Base-by-base conservation (phyloP, 2,113 vertebrate genomes). In the Rhombomys opimus region DNA sequence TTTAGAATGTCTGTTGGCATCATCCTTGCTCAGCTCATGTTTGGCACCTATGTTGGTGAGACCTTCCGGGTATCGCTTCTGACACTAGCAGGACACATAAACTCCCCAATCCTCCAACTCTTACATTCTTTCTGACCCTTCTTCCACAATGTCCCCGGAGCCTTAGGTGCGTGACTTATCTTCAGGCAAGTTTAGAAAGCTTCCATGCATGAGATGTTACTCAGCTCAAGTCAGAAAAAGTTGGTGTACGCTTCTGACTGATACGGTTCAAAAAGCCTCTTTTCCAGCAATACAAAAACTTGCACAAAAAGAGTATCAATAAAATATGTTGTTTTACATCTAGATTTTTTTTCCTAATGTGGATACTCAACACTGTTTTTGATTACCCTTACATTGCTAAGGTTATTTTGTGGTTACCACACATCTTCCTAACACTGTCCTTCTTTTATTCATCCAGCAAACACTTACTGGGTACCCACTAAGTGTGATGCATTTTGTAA, bases 211-310 rank as follows among this genome's bases (percentile, higher is more conserved):
- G 50, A 87, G 20, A 70, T 11, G 22, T 52, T 93, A 30, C 22
- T 70, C 41, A 5, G 7, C 70, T 32, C 38, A 85, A 87, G 61
- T 84, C 87, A 92, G 50, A 88, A 84, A 30, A 25, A 78, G 25
- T 41, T 85, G 68, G 32, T 61, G 57, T 59, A 14, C 20, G 5
- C 18, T 61, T 72, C 76, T 80, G 46, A 22, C 65, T 92, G 90
- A 18, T 23, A 35, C 82, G 63, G 1, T 46, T 67, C 35, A 30
- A 68, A 68, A 95, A 38, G 15, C 27, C 59, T 87, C 86, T 81
- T 92, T 88, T 86, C 30, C 46, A 94, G 15, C 11, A 81, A 88
- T 35, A 75, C 41, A 76, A 76, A 87, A 95, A 57, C 52, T 52
- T 13, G 4, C 35, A 65, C 30, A 3, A 82, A 41, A 88, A 84